phyloP scores from a whole-genome alignment of 1,140 invertebrate genomes.

The Aphelenchoides fujianensis region DNA sequence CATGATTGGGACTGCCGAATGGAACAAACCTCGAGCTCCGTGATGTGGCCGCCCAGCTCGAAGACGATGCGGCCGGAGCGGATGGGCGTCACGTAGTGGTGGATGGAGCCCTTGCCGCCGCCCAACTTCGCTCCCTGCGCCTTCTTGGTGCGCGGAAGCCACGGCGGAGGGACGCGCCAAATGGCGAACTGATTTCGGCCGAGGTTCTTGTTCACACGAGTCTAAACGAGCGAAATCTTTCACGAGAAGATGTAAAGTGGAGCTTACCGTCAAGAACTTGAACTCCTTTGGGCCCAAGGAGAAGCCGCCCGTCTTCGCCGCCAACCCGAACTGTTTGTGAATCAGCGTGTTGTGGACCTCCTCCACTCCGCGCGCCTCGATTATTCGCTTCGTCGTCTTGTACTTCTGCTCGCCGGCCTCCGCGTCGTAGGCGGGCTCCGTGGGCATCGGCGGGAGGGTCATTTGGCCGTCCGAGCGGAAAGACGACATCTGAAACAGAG shows the following conservation, averaged over 20 bases:
- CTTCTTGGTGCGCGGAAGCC: constrained; percentile 86
- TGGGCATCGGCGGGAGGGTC: constrained; percentile 55
- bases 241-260: neutral
- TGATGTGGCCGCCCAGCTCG: constrained; percentile 84
- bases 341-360: constrained; percentile 57
- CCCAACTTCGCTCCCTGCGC: constrained; percentile 80
- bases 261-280: constrained; percentile 50
- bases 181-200: constrained; percentile 71
- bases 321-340: constrained; percentile 57
- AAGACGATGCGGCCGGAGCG: constrained; percentile 85
- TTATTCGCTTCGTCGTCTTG: constrained; percentile 48
- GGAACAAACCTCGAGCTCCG: constrained; percentile 75
- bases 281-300: constrained; percentile 53
- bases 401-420: constrained; percentile 55
- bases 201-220: constrained; percentile 56
- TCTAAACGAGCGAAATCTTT: constrained; percentile 45
- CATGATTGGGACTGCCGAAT: neutral
- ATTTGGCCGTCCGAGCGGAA: constrained; percentile 58
- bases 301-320: constrained; percentile 56
- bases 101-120: constrained; percentile 88
- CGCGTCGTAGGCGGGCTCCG: constrained; percentile 52
- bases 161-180: constrained; percentile 88
- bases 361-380: constrained; percentile 59
- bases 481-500: constrained; percentile 54
- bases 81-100: constrained; percentile 90